Evolutionary conservation across 2,888 invertebrate species (phyloP).

Genomic region (Habroteleia sp.): DNA sequence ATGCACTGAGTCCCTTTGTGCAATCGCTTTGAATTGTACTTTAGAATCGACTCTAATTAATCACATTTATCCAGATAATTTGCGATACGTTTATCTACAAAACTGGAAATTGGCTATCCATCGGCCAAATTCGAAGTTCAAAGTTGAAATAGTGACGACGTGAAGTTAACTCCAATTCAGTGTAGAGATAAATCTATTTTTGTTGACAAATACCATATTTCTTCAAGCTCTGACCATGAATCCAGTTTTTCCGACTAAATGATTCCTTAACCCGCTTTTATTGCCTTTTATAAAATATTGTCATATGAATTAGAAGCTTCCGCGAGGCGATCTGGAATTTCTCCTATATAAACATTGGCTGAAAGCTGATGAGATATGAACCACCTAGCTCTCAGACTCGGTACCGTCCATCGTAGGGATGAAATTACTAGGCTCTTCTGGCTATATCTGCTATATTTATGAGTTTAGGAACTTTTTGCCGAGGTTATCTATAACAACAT

Average conservation of each 20-base stretch:
- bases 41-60: neutral
- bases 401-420: constrained; percentile 34
- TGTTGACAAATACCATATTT: too few relatives aligned
- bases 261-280: constrained; percentile 3
- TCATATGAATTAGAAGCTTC: too few relatives aligned
- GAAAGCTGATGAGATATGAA: constrained; percentile 25
- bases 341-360: constrained; percentile 11
- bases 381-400: constrained; percentile 17
- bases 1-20: neutral
- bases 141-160: too few relatives aligned
- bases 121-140: too few relatives aligned
- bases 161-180: too few relatives aligned
- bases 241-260: neutral
- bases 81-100: too few relatives aligned
- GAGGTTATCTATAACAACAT: constrained; percentile 10
- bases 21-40: neutral
- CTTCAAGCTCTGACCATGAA: too few relatives aligned
- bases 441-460: constrained; percentile 13
- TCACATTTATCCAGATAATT: too few relatives aligned
- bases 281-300: constrained; percentile 1
- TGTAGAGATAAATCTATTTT: too few relatives aligned
- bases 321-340: constrained; percentile 4
- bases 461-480: constrained; percentile 16
- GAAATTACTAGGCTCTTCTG: constrained; percentile 36
- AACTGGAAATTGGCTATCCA: too few relatives aligned